phyloP scores from a whole-genome alignment of 2,797 vertebrate genomes.

The Thaleichthys pacificus region DNA sequence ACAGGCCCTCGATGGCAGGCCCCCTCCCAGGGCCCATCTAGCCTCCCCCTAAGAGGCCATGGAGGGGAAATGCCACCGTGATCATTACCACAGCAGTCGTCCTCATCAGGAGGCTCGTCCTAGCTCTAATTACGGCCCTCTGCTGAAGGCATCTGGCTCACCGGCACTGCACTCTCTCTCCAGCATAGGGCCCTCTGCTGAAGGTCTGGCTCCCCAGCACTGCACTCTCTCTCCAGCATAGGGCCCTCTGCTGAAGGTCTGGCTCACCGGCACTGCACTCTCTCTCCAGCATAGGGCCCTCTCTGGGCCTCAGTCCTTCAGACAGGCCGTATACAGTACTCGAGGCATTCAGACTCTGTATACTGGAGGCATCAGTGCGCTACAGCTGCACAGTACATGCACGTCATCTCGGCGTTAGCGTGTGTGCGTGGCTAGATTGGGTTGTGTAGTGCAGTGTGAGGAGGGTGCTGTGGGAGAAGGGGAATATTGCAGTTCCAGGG shows the following conservation, averaged over 20 bases:
- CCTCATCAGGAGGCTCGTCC: constrained; percentile 25
- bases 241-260: neutral
- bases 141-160: too few species aligned
- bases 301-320: neutral
- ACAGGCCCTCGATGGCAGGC: constrained; percentile 7
- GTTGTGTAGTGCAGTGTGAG: neutral
- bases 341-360: too few species aligned
- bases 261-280: neutral
- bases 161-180: too few species aligned
- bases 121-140: neutral
- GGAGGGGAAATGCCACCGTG: constrained; percentile 13
- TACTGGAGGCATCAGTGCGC: too few species aligned
- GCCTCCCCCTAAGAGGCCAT: neutral
- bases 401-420: too few species aligned
- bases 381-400: too few species aligned
- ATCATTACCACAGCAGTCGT: constrained; percentile 26
- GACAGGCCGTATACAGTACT: neutral
- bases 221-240: neutral
- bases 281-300: neutral
- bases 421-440: neutral
- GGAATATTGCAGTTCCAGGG: constrained; percentile 29
- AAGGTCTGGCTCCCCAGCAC: too few species aligned
- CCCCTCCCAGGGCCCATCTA: constrained; percentile 1
- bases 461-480: neutral
- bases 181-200: neutral